These are phyloP conservation scores for Ctenopoma kingsleyae DNA, from an alignment of 2,797 vertebrate species.

Conservation along the genomic window DNA sequence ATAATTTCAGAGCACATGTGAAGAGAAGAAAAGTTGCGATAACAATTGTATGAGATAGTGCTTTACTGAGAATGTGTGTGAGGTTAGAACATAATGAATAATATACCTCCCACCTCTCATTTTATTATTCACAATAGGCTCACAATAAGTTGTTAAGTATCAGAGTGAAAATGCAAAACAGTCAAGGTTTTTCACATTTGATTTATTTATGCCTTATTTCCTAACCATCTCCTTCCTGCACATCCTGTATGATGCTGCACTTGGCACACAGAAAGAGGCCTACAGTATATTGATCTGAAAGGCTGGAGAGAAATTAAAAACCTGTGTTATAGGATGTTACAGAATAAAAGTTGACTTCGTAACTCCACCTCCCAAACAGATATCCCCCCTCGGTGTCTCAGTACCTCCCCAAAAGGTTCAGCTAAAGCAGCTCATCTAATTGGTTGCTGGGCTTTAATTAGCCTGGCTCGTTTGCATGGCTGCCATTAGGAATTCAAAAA, in stretches of 20 bases:
- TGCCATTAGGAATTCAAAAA: conserved; percentile 82
- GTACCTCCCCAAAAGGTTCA: conserved; percentile 74
- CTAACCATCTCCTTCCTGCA: conserved; percentile 47
- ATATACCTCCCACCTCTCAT: not conserved
- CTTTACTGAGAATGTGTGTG: conserved; percentile 15
- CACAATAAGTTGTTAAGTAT: conserved; percentile 31
- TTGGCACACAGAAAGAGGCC: conserved; percentile 34
- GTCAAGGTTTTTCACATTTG: conserved; percentile 35
- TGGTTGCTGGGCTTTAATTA: conserved; percentile 84
- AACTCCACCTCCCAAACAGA: conserved; percentile 58
- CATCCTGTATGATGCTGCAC: conserved; percentile 43
- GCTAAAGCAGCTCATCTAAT: conserved; percentile 77
- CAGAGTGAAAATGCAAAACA: conserved; percentile 27
- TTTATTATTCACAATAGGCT: conserved; percentile 38
- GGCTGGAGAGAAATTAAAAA: conserved; percentile 27
- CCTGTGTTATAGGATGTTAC: conserved; percentile 28
- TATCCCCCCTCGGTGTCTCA: conserved; percentile 37
- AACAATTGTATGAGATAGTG: conserved; percentile 38
- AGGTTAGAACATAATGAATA: conserved; percentile 5
- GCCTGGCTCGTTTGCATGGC: conserved; percentile 80
- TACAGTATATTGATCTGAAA: conserved; percentile 34
- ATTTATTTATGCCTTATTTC: conserved; percentile 54
- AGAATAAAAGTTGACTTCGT: conserved; percentile 40
- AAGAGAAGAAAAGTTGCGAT: conserved; percentile 55
- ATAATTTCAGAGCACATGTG: conserved; percentile 56